These are phyloP conservation scores for Oceanodroma leucorhoa DNA, from an alignment of 2,797 vertebrate species.

Conservation along the genomic window DNA sequence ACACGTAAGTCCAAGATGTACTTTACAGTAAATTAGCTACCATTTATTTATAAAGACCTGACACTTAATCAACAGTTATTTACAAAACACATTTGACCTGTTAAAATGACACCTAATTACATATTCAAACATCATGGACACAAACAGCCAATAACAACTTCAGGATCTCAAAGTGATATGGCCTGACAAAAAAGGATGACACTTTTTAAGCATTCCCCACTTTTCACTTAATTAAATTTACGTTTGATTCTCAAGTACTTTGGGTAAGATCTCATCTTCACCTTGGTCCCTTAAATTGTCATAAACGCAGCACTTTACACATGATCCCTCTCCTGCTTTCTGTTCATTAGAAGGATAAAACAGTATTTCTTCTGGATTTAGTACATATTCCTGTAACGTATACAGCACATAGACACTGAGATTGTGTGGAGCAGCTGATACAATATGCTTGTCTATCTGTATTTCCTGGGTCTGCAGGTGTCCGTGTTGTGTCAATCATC, in stretches of 20 bases:
- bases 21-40: not conserved
- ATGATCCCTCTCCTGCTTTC: not conserved
- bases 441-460: not conserved
- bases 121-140: conserved; percentile 68
- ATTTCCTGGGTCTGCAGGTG: conserved; percentile 37
- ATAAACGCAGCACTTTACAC: not conserved
- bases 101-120: conserved; percentile 71
- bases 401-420: not conserved
- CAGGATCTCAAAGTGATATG: conserved; percentile 45
- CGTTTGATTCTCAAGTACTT: not conserved
- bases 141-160: conserved; percentile 66
- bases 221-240: conserved; percentile 23
- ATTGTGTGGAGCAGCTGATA: not conserved
- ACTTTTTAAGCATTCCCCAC: conserved; percentile 35
- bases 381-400: not conserved
- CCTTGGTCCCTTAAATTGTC: not conserved
- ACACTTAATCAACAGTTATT: conserved; percentile 37
- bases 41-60: conserved; percentile 10
- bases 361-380: not conserved
- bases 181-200: conserved; percentile 50
- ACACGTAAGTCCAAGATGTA: not conserved
- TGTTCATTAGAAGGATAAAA: not conserved
- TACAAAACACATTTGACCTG: conserved; percentile 65
- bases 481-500: not conserved
- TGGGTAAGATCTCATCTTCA: not conserved